Percentiles rank a stretch among this genome's conserved stretches.
Evolutionary conservation across 2,113 vertebrate species (phyloP).

Genomic region (Clinocottus analis): DNA sequence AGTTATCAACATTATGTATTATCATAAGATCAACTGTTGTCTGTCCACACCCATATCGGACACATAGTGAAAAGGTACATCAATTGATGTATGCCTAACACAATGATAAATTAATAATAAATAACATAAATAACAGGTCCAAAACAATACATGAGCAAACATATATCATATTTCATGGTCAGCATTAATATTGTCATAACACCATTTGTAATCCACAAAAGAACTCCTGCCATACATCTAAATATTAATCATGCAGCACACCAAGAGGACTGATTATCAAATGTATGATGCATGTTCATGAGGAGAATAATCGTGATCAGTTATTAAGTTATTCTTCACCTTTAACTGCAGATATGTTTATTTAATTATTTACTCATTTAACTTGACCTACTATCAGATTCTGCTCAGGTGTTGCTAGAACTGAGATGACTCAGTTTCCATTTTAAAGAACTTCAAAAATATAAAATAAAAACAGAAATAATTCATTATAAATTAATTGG

Average conservation of each 20-base stretch:
- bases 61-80: constrained; percentile 11
- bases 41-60: not conserved
- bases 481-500: too few species aligned
- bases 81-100: not conserved
- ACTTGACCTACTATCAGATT: not conserved
- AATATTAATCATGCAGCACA: not conserved
- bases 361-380: not conserved
- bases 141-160: constrained; percentile 10
- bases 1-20: not conserved
- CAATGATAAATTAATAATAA: constrained; percentile 58
- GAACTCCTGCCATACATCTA: not conserved
- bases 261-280: not conserved
- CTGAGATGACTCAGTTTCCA: not conserved
- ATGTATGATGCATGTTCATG: not conserved
- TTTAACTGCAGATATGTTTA: constrained; percentile 4
- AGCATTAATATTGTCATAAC: constrained; percentile 5
- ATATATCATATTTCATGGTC: not conserved
- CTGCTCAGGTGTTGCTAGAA: not conserved
- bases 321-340: not conserved
- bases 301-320: not conserved
- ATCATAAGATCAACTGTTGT: not conserved
- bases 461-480: too few species aligned
- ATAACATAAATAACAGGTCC: constrained; percentile 55
- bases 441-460: not conserved
- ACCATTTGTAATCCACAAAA: constrained; percentile 3